phyloP scores from a whole-genome alignment of 2,797 vertebrate species.

The Poecile montanus region DNA sequence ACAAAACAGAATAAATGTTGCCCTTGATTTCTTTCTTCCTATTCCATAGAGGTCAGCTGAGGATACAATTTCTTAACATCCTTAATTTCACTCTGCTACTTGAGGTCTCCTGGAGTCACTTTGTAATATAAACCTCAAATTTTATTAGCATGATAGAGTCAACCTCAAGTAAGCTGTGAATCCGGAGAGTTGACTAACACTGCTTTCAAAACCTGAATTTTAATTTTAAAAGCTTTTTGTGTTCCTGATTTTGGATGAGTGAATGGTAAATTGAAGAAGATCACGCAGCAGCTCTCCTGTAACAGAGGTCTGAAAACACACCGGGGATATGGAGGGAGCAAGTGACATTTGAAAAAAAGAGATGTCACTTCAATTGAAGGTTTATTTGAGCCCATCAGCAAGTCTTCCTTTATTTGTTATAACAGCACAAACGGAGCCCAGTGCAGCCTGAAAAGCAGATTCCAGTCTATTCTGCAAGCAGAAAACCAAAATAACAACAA shows the following conservation, averaged over 20 bases:
- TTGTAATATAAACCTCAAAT: slow-evolving; percentile 3
- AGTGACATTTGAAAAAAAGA: slow-evolving; percentile 56
- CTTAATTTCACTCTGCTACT: background rate
- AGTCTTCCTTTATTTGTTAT: slow-evolving; percentile 57
- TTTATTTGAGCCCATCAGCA: slow-evolving; percentile 62
- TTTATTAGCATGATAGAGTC: background rate
- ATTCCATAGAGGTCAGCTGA: background rate
- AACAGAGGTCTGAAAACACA: background rate
- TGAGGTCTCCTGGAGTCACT: background rate
- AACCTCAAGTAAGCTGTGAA: background rate
- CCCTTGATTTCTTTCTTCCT: background rate
- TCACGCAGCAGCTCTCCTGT: background rate
- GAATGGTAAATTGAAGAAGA: background rate
- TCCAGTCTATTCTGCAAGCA: slow-evolving; percentile 59
- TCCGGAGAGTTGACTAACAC: background rate
- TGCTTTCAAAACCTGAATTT: slow-evolving; percentile 6
- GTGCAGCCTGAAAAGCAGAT: slow-evolving; percentile 48
- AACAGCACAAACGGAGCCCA: slow-evolving; percentile 42
- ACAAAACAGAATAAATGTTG: slow-evolving; percentile 3
- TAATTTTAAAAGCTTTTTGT: slow-evolving; percentile 20
- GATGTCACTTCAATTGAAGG: slow-evolving; percentile 62
- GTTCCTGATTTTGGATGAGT: slow-evolving; percentile 10
- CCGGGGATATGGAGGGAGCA: background rate
- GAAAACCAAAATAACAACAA: slow-evolving; percentile 66
- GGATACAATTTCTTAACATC: slow-evolving; percentile 3